Evolutionary conservation across 2,888 invertebrate species (phyloP).

Genomic region (Falcaria lacertinaria): DNA sequence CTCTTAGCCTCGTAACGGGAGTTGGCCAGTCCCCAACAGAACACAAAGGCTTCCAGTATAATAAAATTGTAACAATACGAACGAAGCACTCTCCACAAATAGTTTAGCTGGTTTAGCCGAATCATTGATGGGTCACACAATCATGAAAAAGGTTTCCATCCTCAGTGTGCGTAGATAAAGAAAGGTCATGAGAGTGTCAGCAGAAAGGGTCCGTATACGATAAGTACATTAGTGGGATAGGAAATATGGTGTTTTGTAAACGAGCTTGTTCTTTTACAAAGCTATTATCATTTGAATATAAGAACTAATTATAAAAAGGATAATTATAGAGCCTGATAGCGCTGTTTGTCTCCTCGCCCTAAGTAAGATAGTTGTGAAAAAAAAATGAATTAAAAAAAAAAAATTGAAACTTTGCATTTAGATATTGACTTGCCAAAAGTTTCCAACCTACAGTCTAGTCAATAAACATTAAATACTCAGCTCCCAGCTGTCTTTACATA

Average conservation of each 20-base stretch:
- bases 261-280: neutral
- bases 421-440: no score
- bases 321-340: no score
- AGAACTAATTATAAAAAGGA: no score
- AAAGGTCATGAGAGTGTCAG: conserved; percentile 7
- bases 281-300: no score
- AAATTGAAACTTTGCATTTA: no score
- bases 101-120: conserved; percentile 6
- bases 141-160: conserved; percentile 10
- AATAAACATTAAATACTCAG: no score
- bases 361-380: no score
- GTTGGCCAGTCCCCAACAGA: neutral
- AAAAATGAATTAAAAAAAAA: no score
- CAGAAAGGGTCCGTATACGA: neutral
- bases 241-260: neutral
- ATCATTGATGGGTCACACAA: conserved; percentile 5
- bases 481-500: no score
- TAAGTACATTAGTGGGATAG: neutral
- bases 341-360: no score
- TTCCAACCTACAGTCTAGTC: no score
- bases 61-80: neutral
- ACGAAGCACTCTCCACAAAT: conserved; percentile 1
- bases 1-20: neutral
- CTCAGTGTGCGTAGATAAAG: conserved; percentile 12
- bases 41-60: neutral